Evolutionary conservation across 2,113 vertebrate genomes (phyloP).

Genomic region (Neopipo cinnamomea): DNA sequence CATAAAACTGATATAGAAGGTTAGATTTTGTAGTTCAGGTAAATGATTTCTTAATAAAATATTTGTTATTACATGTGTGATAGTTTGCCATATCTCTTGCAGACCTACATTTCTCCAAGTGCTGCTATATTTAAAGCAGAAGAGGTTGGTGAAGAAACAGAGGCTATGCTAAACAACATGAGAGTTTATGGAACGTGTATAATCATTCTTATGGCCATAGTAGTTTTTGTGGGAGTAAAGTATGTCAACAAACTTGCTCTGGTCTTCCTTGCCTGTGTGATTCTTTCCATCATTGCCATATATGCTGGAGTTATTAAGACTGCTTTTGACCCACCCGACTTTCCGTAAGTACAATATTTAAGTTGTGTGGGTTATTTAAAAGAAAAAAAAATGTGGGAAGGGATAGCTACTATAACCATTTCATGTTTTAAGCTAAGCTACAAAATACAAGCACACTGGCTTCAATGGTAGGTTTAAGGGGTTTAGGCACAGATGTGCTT

Average conservation of each 20-base stretch:
- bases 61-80: not conserved
- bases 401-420: not conserved
- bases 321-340: conserved; percentile 86
- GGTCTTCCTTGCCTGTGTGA: conserved; percentile 92
- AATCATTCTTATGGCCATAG: conserved; percentile 85
- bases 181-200: conserved; percentile 90
- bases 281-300: conserved; percentile 93
- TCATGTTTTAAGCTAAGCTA: not conserved
- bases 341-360: conserved; percentile 80
- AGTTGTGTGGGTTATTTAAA: not conserved
- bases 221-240: conserved; percentile 95
- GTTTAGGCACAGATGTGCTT: not conserved
- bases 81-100: not conserved
- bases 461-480: not conserved
- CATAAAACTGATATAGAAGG: not conserved
- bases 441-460: not conserved
- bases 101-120: conserved; percentile 92
- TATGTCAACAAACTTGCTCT: conserved; percentile 95
- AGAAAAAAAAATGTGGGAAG: not conserved
- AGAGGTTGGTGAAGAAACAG: conserved; percentile 61
- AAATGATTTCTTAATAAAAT: not conserved
- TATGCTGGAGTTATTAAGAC: conserved; percentile 95
- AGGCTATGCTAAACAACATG: conserved; percentile 90
- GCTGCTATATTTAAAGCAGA: conserved; percentile 85
- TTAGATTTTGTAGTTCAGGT: not conserved